phyloP scores from a whole-genome alignment of 2,113 vertebrate species.

The Sprattus sprattus region DNA sequence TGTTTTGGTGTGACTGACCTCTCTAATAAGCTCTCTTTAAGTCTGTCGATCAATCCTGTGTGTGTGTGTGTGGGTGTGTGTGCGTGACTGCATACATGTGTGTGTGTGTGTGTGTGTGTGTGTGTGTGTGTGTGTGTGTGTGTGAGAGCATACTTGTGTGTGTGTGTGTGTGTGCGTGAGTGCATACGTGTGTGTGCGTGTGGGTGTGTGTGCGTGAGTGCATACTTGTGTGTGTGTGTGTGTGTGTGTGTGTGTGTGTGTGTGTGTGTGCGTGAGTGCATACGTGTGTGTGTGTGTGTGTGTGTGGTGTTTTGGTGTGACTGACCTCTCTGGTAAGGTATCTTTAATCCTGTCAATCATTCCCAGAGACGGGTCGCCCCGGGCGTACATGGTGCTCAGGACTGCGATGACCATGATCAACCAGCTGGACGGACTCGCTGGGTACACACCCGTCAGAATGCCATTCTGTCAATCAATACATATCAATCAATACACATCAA shows the following conservation, averaged over 20 bases:
- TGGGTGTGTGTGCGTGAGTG: no score
- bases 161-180: no score
- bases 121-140: no score
- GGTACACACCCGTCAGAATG: conserved; percentile 88
- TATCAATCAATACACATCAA: background rate
- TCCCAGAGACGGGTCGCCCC: conserved; percentile 82
- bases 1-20: conserved; percentile 67
- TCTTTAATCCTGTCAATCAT: conserved; percentile 77
- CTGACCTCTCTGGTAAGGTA: conserved; percentile 79
- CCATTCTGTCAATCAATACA: conserved; percentile 78
- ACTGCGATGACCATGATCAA: conserved; percentile 83
- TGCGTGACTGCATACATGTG: no score
- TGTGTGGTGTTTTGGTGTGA: conserved; percentile 1
- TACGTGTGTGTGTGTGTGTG: no score
- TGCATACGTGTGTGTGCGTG: no score
- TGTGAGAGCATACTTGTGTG: no score
- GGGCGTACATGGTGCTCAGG: conserved; percentile 82
- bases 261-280: no score
- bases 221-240: no score
- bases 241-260: no score
- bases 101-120: no score
- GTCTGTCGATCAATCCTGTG: conserved; percentile 75
- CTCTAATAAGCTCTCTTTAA: conserved; percentile 75
- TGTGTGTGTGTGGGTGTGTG: conserved; percentile 20
- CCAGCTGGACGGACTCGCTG: conserved; percentile 92